Percentiles rank a stretch among this genome's conserved stretches.
phyloP scores from a whole-genome alignment of 2,888 invertebrate genomes.

The Drosophila ustulata region DNA sequence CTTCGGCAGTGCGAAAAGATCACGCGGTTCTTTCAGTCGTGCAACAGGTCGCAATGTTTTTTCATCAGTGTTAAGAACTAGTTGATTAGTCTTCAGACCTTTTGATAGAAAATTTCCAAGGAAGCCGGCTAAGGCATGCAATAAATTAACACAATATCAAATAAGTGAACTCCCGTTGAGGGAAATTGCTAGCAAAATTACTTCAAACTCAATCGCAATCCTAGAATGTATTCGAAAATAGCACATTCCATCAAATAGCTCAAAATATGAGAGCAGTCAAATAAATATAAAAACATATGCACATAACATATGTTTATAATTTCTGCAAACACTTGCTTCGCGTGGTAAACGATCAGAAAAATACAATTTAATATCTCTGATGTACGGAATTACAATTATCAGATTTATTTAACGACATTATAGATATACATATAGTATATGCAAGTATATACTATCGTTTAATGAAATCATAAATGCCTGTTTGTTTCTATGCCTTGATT shows the following conservation, averaged over 20 bases:
- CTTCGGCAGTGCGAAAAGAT: slow-evolving; percentile 90
- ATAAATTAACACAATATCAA: neutral
- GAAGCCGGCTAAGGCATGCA: slow-evolving; percentile 74
- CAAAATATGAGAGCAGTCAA: neutral
- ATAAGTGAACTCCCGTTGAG: neutral
- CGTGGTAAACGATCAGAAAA: no score
- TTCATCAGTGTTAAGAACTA: slow-evolving; percentile 89
- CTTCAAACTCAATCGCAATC: neutral
- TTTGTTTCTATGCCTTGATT: no score
- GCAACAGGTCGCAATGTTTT: slow-evolving; percentile 88
- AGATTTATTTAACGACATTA: no score
- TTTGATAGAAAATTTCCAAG: slow-evolving; percentile 85
- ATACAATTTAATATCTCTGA: no score
- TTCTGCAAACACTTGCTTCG: no score
- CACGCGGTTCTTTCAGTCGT: slow-evolving; percentile 89
- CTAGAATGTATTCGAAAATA: neutral
- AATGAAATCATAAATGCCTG: no score
- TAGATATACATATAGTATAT: no score
- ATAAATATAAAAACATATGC: neutral
- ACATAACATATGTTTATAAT: no score
- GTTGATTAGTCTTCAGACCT: slow-evolving; percentile 88
- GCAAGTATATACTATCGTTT: no score
- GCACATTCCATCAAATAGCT: neutral
- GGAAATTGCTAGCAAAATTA: neutral
- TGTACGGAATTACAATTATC: no score